Percentiles rank a stretch among this genome's conserved stretches.
Conservation (phyloP, 2,797 vertebrate genomes). For the Sebastes wilsoni region DNA sequence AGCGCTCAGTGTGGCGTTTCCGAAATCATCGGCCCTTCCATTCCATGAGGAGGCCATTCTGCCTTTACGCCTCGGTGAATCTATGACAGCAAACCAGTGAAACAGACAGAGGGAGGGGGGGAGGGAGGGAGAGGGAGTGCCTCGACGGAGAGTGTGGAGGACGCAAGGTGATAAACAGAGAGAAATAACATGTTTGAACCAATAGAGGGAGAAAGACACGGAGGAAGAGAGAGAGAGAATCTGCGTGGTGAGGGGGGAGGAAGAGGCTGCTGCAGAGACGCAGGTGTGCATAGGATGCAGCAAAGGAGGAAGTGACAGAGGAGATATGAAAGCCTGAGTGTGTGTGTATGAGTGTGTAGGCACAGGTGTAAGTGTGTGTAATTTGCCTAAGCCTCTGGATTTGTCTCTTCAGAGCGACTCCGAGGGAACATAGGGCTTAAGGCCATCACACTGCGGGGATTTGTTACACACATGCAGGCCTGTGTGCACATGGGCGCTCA, state of each 20-base stretch:
- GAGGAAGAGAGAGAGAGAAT: neutral
- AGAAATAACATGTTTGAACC: slow-evolving; percentile 23
- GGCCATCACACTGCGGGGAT: slow-evolving; percentile 65
- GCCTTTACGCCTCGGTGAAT: slow-evolving; percentile 52
- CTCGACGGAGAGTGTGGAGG: neutral
- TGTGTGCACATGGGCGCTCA: neutral
- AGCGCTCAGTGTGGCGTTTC: slow-evolving; percentile 56
- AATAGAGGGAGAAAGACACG: neutral
- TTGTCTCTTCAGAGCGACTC: slow-evolving; percentile 66
- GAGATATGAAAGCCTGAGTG: slow-evolving; percentile 13
- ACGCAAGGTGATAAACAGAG: neutral
- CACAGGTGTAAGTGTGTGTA: slow-evolving; percentile 57
- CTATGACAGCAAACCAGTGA: slow-evolving; percentile 53
- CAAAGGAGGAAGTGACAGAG: slow-evolving; percentile 30
- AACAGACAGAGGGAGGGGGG: slow-evolving; percentile 19
- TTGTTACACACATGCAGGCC: slow-evolving; percentile 38
- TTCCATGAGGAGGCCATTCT: slow-evolving; percentile 64
- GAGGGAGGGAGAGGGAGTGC: neutral
- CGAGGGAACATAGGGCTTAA: slow-evolving; percentile 63
- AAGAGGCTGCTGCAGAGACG: slow-evolving; percentile 2
- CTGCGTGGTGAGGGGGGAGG: neutral
- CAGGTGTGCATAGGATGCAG: slow-evolving; percentile 37
- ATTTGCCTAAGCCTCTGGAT: slow-evolving; percentile 72
- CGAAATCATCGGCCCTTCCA: slow-evolving; percentile 54
- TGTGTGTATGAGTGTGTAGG: slow-evolving; percentile 7